Conservation (phyloP, 2,113 vertebrate genomes). For the Rhea americana region DNA sequence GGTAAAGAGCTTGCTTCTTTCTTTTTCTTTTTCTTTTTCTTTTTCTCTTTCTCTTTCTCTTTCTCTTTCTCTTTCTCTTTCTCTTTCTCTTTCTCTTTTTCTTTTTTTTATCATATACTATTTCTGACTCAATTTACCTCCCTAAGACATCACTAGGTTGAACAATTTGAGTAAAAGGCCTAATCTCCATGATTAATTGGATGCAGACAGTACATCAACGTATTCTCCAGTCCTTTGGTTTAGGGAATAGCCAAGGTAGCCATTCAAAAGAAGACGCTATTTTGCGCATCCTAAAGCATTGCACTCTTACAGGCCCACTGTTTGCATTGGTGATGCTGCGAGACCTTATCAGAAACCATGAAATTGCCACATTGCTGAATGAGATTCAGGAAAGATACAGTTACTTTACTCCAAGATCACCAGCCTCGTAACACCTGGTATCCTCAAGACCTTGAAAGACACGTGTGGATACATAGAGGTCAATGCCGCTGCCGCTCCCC, state of each 20-base stretch:
- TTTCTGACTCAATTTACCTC: not conserved
- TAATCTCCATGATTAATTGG: not conserved
- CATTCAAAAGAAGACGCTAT: not conserved
- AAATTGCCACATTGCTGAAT: not conserved
- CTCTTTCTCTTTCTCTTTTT: too few relatives aligned
- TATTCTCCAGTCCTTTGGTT: not conserved
- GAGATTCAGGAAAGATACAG: not conserved
- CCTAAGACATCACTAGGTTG: not conserved
- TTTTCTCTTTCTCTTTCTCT: not conserved
- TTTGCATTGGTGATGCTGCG: not conserved
- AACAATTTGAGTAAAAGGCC: not conserved
- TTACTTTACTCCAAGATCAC: not conserved
- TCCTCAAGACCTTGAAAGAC: not conserved
- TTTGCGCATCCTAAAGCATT: not conserved
- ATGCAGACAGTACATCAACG: not conserved
- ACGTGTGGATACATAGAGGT: not conserved
- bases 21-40: not conserved
- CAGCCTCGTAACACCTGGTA: not conserved
- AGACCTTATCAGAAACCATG: conserved; percentile 27
- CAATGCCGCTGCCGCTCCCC: not conserved
- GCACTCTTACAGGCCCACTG: rapidly evolving
- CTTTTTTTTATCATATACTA: not conserved
- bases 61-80: rapidly evolving
- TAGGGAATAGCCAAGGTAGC: not conserved
- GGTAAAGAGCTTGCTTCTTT: not conserved